Conservation (phyloP, 2,888 invertebrate genomes). For the Amphipyra berbera region DNA sequence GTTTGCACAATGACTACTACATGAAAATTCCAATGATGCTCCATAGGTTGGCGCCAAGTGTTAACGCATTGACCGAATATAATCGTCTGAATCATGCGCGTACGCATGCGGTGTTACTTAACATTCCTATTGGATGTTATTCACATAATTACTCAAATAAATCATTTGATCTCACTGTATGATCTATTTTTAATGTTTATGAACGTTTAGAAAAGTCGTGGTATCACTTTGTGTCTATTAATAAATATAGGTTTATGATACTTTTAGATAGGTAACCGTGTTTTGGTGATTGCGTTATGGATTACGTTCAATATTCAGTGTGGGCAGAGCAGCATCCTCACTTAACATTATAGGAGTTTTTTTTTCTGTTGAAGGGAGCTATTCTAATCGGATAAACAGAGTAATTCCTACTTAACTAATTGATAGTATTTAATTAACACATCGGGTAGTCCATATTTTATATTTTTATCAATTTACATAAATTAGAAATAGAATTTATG, state of each 20-base stretch:
- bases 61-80: conserved; percentile 85
- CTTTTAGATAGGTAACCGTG: conserved; percentile 43
- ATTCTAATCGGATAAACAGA: background rate
- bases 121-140: conserved; percentile 85
- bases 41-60: conserved; percentile 74
- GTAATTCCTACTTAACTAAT: too few species aligned
- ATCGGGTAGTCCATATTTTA: too few species aligned
- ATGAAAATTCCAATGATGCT: conserved; percentile 55
- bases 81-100: conserved; percentile 79
- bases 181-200: conserved; percentile 62
- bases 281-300: conserved; percentile 34
- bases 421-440: too few species aligned
- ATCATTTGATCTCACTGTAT: conserved; percentile 74
- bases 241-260: conserved; percentile 46
- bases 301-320: background rate
- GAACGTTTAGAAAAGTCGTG: conserved; percentile 39
- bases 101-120: conserved; percentile 83
- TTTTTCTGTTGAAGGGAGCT: conserved; percentile 17
- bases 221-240: conserved; percentile 51
- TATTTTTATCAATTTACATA: too few species aligned
- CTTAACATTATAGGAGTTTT: conserved; percentile 8
- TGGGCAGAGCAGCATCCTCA: conserved; percentile 7
- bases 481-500: too few species aligned
- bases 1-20: conserved; percentile 51
- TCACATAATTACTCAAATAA: conserved; percentile 84